These are phyloP conservation scores for Porites australiensis DNA, from an alignment of 64 coral and sea anemone genomes.

Conservation along the genomic window DNA sequence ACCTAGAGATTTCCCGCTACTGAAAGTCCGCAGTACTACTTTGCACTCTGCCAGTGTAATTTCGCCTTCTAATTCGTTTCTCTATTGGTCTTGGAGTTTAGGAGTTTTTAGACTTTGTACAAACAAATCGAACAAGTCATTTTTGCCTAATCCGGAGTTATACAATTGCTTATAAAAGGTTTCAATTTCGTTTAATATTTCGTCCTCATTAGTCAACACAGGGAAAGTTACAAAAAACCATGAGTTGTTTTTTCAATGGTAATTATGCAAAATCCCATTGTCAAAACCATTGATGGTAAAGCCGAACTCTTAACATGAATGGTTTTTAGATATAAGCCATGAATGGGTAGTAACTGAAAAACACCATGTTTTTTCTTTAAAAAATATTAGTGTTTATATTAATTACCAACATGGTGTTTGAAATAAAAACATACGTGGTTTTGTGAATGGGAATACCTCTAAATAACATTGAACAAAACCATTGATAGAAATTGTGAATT, in stretches of 20 bases:
- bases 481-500: slow-evolving; percentile 27
- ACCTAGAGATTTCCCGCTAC: no score
- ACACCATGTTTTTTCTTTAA: slow-evolving; percentile 24
- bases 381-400: slow-evolving; percentile 26
- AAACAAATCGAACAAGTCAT: no score
- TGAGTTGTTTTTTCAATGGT: slow-evolving; percentile 37
- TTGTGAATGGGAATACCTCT: slow-evolving; percentile 25
- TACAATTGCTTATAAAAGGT: no score
- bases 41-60: no score
- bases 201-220: no score
- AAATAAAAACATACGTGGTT: slow-evolving; percentile 8
- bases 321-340: slow-evolving; percentile 24
- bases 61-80: no score
- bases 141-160: no score
- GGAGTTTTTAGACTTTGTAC: no score
- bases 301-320: slow-evolving; percentile 27
- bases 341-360: slow-evolving; percentile 8
- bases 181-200: no score
- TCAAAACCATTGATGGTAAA: slow-evolving; percentile 29
- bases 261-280: slow-evolving; percentile 27
- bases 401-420: slow-evolving; percentile 18
- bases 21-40: no score
- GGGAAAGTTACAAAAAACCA: slow-evolving; percentile 21
- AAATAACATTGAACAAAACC: slow-evolving; percentile 35
- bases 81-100: no score